Base-by-base conservation (phyloP, 2,113 vertebrate species). In the Holacanthus passer region DNA sequence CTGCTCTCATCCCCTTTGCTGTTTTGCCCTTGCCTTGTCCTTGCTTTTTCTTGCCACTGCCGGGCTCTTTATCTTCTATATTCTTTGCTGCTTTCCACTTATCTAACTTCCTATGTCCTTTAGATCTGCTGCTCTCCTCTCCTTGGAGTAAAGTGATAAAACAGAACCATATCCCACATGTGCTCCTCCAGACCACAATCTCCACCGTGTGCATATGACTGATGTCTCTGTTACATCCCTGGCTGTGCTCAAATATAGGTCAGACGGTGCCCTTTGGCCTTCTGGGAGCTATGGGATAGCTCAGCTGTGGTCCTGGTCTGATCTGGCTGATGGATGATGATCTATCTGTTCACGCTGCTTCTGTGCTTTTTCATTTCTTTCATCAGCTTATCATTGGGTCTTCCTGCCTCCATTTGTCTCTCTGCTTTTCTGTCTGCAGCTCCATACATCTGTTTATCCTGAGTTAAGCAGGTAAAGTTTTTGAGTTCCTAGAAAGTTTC, bases 311-410 rank as follows among this genome's bases (percentile, higher is more conserved):
- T 73, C 62, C 59, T 55, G 75, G 50, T 81, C 75, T 70, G 79
- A 37, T 82, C 72, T 84, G 76, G 47, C 64, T 92, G 91, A 92
- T 91, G 82, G 88, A 89, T 90, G 91, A 83, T 32, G 47, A 66
- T 78, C 78, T 77, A 62, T 70, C 63, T 77, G 55, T 72, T 67
- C 37, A 0, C 22, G 31, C 60, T 83, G 29, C 62, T 68, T 79
- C 73, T 82, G 77, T 55, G 50, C 20, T 73, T 89, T 86, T 82
- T 81, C 71, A 62, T 76, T 68, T 88, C 82, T 87, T 71, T 82
- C 79, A 53, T 60, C 67, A 35, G 22, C 79, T 86, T 87, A 81
- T 88, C 81, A 29, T 58, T 4, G 0, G 22, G 43, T 69, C 55
- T 82, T 79, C 83, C 82, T 79, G 66, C 47, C 53, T 73, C 69